Evolutionary conservation across 2,113 vertebrate species (phyloP).

Genomic region (Percina caprodes): DNA sequence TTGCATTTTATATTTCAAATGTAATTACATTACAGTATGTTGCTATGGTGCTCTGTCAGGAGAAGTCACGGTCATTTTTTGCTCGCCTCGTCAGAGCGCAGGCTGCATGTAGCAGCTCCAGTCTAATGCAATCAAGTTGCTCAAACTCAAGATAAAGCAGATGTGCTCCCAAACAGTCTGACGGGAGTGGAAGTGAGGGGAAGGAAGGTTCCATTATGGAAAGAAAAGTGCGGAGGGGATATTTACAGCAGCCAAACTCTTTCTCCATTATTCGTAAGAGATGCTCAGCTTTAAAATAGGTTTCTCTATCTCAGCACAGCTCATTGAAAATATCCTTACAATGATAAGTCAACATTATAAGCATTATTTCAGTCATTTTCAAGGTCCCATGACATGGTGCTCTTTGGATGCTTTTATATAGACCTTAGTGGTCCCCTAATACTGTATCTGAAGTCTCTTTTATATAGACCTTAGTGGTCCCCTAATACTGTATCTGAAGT

Average conservation of each 20-base stretch:
- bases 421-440: too few species aligned
- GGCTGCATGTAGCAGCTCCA: slow-evolving; percentile 62
- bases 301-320: slow-evolving; percentile 17
- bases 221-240: slow-evolving; percentile 35
- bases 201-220: slow-evolving; percentile 55
- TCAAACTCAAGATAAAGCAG: slow-evolving; percentile 78
- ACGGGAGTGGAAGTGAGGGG: slow-evolving; percentile 47
- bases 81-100: slow-evolving; percentile 70
- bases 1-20: slow-evolving; percentile 83
- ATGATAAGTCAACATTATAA: background rate
- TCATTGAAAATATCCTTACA: background rate
- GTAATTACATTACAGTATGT: slow-evolving; percentile 80
- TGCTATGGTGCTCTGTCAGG: slow-evolving; percentile 75
- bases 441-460: too few species aligned
- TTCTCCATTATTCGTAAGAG: slow-evolving; percentile 18
- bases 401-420: too few species aligned
- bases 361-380: background rate
- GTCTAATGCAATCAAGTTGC: slow-evolving; percentile 81
- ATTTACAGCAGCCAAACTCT: slow-evolving; percentile 39
- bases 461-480: too few species aligned
- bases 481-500: too few species aligned
- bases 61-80: slow-evolving; percentile 73
- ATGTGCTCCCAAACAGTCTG: slow-evolving; percentile 65
- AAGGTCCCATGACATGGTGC: too few species aligned
- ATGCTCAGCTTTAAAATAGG: slow-evolving; percentile 22